These are phyloP conservation scores for Bombus affinis DNA, from an alignment of 1,140 invertebrate genomes.

Conservation along the genomic window DNA sequence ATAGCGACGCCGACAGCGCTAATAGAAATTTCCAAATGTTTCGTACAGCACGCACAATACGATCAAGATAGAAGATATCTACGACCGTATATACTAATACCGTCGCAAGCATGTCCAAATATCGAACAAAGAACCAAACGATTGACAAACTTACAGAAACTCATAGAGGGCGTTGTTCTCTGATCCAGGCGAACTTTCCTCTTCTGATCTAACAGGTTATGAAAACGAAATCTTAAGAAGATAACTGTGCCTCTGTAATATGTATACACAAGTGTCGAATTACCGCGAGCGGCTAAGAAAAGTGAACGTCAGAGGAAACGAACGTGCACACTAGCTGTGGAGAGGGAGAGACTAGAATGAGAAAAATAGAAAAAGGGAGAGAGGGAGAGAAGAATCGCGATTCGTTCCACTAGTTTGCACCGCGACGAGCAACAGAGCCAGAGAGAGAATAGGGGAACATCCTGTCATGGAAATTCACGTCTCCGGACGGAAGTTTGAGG, in stretches of 20 bases:
- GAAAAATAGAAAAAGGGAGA: neutral
- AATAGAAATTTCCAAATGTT: no score
- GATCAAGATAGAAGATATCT: no score
- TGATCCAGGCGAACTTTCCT: conserved; percentile 14
- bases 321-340: neutral
- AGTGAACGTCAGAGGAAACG: conserved; percentile 28
- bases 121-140: no score
- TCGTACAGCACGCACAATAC: no score
- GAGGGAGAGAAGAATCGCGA: neutral
- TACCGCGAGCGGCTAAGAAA: conserved; percentile 14
- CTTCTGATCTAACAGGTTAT: conserved; percentile 23
- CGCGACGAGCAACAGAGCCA: neutral
- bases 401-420: conserved; percentile 41
- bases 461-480: conserved; percentile 60
- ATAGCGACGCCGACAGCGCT: no score
- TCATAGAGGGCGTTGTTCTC: neutral
- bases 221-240: conserved; percentile 18
- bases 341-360: neutral
- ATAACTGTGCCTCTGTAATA: conserved; percentile 18
- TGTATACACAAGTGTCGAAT: conserved; percentile 29
- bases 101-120: no score
- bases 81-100: no score
- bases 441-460: conserved; percentile 40
- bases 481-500: conserved; percentile 52
- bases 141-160: neutral